Base-by-base conservation (phyloP, 2,113 vertebrate species). In the Sminthopsis crassicaudata region DNA sequence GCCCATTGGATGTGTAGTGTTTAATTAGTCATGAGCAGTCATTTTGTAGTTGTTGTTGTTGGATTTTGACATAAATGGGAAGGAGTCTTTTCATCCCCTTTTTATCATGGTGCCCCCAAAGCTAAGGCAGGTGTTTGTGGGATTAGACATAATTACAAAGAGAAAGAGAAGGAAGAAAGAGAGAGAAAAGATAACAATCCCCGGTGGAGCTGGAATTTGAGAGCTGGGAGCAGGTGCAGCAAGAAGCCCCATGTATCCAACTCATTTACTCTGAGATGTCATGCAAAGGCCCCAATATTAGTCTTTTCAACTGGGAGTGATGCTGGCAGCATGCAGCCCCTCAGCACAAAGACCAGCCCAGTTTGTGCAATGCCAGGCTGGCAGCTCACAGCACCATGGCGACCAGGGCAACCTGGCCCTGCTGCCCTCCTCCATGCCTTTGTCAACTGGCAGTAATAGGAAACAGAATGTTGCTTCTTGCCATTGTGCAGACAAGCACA, bases 401-500 rank as follows among this genome's bases (percentile, higher is more conserved):
- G 97, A 95, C 97, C 95, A 23, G 96, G 96, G 97, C 92, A 98
- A 98, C 94, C 93, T 27, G 0, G 5, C 42, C 91, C 23, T 0
- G 96, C 95, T 97, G 95, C 95, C 46, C 36, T 96, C 95, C 84
- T 96, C 95, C 94, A 94, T 23, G 97, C 95, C 97, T 97, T 97
- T 95, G 42, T 94, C 91, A 96, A 96, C 95, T 90, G 95, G 90
- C 94, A 96, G 95, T 93, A 89, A 25, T 51, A 26, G 1, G 0
- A 96, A 97, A 98, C 94, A 93, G 93, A 98, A 97, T 54, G 96
- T 97, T 97, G 92, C 97, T 98, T 97, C 97, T 97, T 97, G 95
- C 84, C 93, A 36, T 91, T 96, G 95, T 27, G n/a, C 53, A 51
- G 95, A 53, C 97, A 96, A 92, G 55, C 14, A 84, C 91, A 95